Conservation (phyloP, 53 echinoderm and acorn worm species). For the Luidia sarsii region DNA sequence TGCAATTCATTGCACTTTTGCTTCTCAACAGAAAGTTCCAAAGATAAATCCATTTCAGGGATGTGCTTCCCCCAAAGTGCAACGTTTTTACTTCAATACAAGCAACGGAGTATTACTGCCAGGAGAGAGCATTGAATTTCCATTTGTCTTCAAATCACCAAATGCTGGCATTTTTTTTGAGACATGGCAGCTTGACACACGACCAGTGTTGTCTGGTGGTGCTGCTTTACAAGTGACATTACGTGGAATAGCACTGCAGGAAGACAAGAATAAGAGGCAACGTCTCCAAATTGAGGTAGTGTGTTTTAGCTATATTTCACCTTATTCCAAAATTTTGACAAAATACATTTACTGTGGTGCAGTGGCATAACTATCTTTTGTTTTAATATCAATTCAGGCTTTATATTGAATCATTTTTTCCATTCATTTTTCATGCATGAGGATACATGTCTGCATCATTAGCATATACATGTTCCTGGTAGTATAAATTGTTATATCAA, state of each 20-base stretch:
- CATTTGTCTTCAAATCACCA: slow-evolving; percentile 99
- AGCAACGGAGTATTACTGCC: slow-evolving; percentile 96
- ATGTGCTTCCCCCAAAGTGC: slow-evolving; percentile 70
- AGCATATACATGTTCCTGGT: no score
- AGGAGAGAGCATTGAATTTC: slow-evolving; percentile 95
- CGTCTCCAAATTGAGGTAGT: slow-evolving; percentile 89
- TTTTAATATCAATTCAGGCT: background rate
- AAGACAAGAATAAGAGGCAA: slow-evolving; percentile 90
- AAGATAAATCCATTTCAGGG: slow-evolving; percentile 92
- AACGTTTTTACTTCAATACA: slow-evolving; percentile 99
- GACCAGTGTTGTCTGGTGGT: slow-evolving; percentile 86
- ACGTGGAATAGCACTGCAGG: slow-evolving; percentile 90
- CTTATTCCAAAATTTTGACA: background rate
- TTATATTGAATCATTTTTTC: background rate
- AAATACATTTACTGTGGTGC: background rate
- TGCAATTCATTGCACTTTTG: no score
- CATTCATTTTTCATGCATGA: background rate
- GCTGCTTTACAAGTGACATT: slow-evolving; percentile 85
- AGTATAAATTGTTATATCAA: no score
- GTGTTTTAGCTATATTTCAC: background rate
- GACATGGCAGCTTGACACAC: slow-evolving; percentile 97
- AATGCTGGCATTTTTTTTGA: slow-evolving; percentile 98
- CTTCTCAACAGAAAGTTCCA: slow-evolving; percentile 83
- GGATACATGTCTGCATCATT: no score
- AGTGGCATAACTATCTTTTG: background rate